phyloP scores from a whole-genome alignment of 2,888 invertebrate genomes.

The Trilocha varians region DNA sequence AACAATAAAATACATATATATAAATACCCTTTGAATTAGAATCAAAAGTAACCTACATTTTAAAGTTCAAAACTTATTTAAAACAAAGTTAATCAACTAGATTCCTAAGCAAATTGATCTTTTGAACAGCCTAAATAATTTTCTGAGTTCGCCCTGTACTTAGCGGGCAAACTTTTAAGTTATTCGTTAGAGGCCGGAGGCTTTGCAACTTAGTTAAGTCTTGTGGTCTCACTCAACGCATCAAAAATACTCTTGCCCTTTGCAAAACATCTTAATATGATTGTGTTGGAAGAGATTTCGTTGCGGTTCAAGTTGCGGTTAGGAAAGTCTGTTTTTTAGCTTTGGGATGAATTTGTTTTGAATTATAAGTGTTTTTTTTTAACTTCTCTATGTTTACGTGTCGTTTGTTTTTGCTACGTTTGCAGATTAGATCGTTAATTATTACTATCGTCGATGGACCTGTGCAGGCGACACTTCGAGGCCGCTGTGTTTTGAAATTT shows the following conservation, averaged over 20 bases:
- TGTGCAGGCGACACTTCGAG: no score
- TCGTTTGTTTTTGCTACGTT: no score
- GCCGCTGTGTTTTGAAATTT: no score
- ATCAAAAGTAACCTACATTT: no score
- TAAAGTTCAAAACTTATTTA: neutral
- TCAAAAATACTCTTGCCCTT: constrained; percentile 34
- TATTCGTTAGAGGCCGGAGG: constrained; percentile 28
- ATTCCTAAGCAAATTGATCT: neutral
- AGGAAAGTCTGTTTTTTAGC: constrained; percentile 12
- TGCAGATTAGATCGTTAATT: no score
- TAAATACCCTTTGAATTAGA: no score
- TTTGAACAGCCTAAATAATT: neutral
- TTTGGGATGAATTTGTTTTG: no score
- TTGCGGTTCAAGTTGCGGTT: constrained; percentile 20
- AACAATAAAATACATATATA: no score
- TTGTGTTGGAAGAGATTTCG: constrained; percentile 19
- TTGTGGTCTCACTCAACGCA: constrained; percentile 32
- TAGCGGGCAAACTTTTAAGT: constrained; percentile 32
- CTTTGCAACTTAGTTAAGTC: constrained; percentile 31
- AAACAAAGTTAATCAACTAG: neutral
- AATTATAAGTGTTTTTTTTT: no score
- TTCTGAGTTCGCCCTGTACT: constrained; percentile 1
- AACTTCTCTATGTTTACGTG: no score
- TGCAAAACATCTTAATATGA: constrained; percentile 18
- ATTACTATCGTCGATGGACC: no score